A percentile compares a stretch with the other conserved stretches of the same genome.
Evolutionary conservation across 2,113 vertebrate species (phyloP).

Genomic region (Tricholaema leucomelas): DNA sequence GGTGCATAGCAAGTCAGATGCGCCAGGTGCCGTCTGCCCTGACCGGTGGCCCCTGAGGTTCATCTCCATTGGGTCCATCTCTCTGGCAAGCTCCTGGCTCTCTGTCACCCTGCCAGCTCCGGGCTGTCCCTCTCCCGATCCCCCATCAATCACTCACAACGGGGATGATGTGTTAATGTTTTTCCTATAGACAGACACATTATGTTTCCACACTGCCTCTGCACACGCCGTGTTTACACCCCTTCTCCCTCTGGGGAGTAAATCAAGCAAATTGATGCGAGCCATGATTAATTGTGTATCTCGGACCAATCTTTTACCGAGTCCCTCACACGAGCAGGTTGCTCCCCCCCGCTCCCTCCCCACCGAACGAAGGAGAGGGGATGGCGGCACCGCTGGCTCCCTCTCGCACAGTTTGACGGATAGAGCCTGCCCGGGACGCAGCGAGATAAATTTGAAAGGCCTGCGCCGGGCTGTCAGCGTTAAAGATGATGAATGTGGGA

Average conservation of each 20-base stretch:
- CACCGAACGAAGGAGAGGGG: slow-evolving; percentile 58
- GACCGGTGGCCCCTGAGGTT: slow-evolving; percentile 21
- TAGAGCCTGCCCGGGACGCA: slow-evolving; percentile 77
- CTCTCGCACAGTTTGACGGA: slow-evolving; percentile 81
- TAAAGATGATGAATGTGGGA: slow-evolving; percentile 99
- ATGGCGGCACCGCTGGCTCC: slow-evolving; percentile 36
- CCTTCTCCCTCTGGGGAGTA: slow-evolving; percentile 78
- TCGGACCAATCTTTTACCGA: slow-evolving; percentile 75
- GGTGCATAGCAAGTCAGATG: neutral
- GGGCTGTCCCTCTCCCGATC: slow-evolving; percentile 66
- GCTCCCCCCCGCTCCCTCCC: slow-evolving; percentile 59
- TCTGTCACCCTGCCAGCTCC: slow-evolving; percentile 70
- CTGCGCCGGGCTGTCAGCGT: slow-evolving; percentile 88
- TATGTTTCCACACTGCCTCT: slow-evolving; percentile 77
- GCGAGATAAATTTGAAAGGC: slow-evolving; percentile 88
- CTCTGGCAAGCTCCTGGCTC: slow-evolving; percentile 57
- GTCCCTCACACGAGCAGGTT: slow-evolving; percentile 73
- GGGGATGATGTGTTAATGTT: slow-evolving; percentile 81
- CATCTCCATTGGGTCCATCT: slow-evolving; percentile 32
- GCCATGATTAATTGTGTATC: slow-evolving; percentile 83
- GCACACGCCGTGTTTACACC: slow-evolving; percentile 78
- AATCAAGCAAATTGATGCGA: slow-evolving; percentile 83
- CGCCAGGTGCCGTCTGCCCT: neutral
- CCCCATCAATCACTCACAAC: slow-evolving; percentile 75
- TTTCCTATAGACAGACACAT: slow-evolving; percentile 85